phyloP scores from a whole-genome alignment of 2,888 invertebrate genomes.

The Seira ritae region DNA sequence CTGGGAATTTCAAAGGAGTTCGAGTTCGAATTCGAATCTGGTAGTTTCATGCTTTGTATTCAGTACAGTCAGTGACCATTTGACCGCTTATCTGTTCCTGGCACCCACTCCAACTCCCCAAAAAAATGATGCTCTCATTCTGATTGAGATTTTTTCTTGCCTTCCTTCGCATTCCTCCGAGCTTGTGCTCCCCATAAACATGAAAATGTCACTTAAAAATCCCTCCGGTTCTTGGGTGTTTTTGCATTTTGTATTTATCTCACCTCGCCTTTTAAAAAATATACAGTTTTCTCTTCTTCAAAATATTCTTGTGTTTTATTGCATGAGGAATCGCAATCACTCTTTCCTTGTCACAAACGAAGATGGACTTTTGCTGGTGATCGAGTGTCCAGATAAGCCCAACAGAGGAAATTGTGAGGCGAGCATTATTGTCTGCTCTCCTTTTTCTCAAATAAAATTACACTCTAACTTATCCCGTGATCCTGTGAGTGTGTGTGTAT shows the following conservation, averaged over 20 bases:
- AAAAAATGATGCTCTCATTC: no score
- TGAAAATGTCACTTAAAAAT: background rate
- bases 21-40: background rate
- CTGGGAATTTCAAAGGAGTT: background rate
- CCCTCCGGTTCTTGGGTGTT: no score
- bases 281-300: background rate
- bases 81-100: no score
- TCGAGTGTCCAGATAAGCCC: slow-evolving; percentile 42
- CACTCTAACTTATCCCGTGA: no score
- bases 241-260: background rate
- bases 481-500: no score
- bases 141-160: no score
- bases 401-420: background rate
- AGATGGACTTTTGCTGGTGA: background rate
- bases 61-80: no score
- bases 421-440: background rate
- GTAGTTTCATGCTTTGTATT: no score
- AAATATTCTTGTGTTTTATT: background rate
- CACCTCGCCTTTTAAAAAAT: background rate
- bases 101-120: no score
- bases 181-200: no score
- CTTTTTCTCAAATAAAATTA: background rate
- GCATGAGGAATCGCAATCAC: background rate
- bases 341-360: background rate
- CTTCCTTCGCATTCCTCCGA: no score